A percentile compares a stretch with the other conserved stretches of the same genome.
Evolutionary conservation across 2,113 vertebrate species (phyloP).

Genomic region (Muntiacus reevesi): DNA sequence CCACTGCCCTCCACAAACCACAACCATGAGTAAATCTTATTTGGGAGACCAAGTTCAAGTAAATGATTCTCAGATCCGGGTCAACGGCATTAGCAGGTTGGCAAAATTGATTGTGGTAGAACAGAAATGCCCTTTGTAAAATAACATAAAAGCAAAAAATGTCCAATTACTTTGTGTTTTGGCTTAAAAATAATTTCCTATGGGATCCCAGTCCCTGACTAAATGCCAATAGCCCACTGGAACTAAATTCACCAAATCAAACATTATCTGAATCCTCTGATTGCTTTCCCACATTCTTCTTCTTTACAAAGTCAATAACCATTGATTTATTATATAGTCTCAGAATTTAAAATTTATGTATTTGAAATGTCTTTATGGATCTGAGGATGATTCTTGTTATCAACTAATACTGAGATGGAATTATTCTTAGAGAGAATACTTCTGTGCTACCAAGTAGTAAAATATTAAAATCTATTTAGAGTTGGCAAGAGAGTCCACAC

Average conservation of each 20-base stretch:
- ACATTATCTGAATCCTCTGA: not conserved
- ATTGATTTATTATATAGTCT: not conserved
- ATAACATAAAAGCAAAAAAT: constrained; percentile 11
- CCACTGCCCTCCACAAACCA: constrained; percentile 28
- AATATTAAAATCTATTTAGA: constrained; percentile 4
- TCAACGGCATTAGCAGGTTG: constrained; percentile 12
- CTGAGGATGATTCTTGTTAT: not conserved
- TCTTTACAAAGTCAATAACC: not conserved
- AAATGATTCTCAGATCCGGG: constrained; percentile 9
- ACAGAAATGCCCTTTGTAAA: constrained; percentile 22
- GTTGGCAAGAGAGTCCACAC: not conserved
- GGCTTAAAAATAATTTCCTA: constrained; percentile 45
- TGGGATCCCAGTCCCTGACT: not conserved
- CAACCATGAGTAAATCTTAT: not conserved
- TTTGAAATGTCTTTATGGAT: not conserved
- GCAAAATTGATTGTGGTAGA: not conserved
- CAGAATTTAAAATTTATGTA: not conserved
- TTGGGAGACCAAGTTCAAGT: constrained; percentile 16
- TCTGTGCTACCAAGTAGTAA: not conserved
- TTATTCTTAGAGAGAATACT: not conserved
- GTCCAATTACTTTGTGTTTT: not conserved
- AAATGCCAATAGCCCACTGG: not conserved
- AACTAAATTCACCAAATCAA: constrained; percentile 12
- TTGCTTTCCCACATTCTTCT: not conserved
- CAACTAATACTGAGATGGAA: not conserved